Percentiles rank a stretch among this genome's conserved stretches.
Conservation (phyloP, 2,113 vertebrate species). For the Callospermophilus lateralis region DNA sequence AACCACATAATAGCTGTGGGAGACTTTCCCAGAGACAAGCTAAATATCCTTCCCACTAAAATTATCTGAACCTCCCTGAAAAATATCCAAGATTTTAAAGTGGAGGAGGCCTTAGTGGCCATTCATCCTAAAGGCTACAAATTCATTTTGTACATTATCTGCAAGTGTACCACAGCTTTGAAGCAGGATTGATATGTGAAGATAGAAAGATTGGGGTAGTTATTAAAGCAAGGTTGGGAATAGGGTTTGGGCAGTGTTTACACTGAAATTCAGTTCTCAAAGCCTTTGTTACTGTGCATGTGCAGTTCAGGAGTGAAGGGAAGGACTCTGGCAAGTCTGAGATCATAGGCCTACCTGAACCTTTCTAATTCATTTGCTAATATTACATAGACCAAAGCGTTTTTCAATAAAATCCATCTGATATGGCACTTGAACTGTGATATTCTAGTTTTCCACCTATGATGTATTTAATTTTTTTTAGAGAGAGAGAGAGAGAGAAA, state of each 20-base stretch:
- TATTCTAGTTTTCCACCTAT: neutral
- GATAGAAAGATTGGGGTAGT: neutral
- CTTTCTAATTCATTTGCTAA: neutral
- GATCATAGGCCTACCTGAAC: neutral
- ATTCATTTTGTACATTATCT: neutral
- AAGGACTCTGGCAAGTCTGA: neutral
- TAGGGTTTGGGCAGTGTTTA: neutral
- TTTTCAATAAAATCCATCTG: neutral
- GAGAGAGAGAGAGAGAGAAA: too few relatives aligned
- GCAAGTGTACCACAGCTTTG: neutral
- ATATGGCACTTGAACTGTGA: neutral
- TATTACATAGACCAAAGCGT: neutral
- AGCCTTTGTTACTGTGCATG: neutral
- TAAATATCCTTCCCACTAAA: neutral
- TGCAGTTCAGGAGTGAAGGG: neutral
- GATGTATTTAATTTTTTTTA: too few relatives aligned
- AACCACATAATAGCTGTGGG: neutral
- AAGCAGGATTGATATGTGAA: neutral
- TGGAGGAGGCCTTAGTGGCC: neutral
- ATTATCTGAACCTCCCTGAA: neutral
- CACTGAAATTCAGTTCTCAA: neutral
- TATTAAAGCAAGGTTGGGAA: neutral
- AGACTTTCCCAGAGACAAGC: neutral
- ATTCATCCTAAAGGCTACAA: neutral
- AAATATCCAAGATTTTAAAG: neutral